phyloP scores from a whole-genome alignment of 2,113 vertebrate species.

The Rattus rattus region DNA sequence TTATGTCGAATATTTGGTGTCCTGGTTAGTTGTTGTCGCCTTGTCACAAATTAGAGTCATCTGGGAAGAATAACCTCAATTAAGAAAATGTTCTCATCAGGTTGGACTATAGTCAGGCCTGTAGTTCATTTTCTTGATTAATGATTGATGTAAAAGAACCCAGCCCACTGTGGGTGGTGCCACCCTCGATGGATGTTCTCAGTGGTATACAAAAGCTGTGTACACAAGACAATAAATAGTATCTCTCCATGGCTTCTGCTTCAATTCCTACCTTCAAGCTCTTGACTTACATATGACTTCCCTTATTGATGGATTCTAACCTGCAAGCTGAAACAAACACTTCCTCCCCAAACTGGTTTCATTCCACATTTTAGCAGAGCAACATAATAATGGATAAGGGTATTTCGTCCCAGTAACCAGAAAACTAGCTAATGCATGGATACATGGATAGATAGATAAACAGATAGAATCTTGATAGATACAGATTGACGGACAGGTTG shows the following conservation, averaged over 20 bases:
- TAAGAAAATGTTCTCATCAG: neutral
- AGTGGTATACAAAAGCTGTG: neutral
- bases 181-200: neutral
- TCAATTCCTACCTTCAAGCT: neutral
- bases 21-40: neutral
- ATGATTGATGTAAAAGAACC: neutral
- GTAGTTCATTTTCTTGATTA: neutral
- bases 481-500: neutral
- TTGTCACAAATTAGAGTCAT: neutral
- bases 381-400: neutral
- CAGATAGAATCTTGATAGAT: neutral
- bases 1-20: neutral
- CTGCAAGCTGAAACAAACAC: neutral
- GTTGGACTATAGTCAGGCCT: neutral
- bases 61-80: neutral
- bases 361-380: neutral
- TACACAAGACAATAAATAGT: neutral
- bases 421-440: neutral
- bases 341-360: neutral
- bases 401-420: neutral
- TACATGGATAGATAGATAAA: neutral
- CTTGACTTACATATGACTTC: neutral
- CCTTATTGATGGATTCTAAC: neutral
- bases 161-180: neutral
- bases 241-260: neutral